Evolutionary conservation across 1,140 invertebrate species (phyloP).

Genomic region (Sycophaga agraensis): DNA sequence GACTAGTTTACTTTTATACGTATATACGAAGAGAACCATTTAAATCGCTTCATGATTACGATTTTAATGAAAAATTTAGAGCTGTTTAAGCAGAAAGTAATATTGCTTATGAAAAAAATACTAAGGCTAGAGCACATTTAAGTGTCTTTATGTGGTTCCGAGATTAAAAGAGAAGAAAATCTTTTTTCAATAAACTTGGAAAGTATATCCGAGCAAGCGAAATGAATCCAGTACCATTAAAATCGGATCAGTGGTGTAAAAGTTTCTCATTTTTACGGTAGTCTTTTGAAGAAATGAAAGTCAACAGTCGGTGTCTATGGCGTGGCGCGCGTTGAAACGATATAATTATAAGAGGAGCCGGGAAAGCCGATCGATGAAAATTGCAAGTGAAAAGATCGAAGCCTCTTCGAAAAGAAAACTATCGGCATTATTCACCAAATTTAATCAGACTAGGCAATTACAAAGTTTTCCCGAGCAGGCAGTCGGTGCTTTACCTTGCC

Average conservation of each 20-base stretch:
- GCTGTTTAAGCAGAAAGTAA: too few relatives aligned
- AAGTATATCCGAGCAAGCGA: background rate
- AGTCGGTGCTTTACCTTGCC: background rate
- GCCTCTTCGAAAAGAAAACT: too few relatives aligned
- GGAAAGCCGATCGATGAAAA: too few relatives aligned
- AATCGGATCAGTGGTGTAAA: conserved; percentile 9
- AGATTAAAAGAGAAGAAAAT: conserved; percentile 4
- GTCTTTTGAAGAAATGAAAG: background rate
- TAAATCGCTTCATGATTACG: too few relatives aligned
- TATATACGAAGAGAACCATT: too few relatives aligned
- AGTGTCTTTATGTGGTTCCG: background rate
- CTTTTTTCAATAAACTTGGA: background rate
- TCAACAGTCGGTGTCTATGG: background rate
- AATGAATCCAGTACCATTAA: conserved; percentile 8
- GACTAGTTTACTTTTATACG: too few relatives aligned
- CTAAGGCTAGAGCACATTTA: background rate
- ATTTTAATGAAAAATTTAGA: too few relatives aligned
- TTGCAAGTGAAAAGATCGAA: too few relatives aligned
- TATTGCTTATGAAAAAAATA: background rate
- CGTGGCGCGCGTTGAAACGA: background rate
- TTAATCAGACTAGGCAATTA: too few relatives aligned
- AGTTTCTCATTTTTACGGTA: conserved; percentile 7
- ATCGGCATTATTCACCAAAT: too few relatives aligned
- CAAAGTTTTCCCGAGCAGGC: background rate
- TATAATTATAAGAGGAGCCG: background rate